phyloP scores from a whole-genome alignment of 2,113 vertebrate species.

The Amphilophus citrinellus region DNA sequence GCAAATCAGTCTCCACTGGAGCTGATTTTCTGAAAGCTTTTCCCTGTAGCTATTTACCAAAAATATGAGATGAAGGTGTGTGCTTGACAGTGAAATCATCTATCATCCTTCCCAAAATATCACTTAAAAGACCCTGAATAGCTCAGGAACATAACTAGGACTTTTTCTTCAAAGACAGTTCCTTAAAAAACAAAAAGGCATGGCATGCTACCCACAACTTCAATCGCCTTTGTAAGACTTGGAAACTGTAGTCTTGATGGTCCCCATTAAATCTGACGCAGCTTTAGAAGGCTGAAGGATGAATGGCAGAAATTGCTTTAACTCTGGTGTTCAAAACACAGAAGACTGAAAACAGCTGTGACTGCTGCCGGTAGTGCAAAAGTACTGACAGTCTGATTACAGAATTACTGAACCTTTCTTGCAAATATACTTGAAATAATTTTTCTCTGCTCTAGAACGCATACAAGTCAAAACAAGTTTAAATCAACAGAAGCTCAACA shows the following conservation, averaged over 20 bases:
- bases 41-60: neutral
- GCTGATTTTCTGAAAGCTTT: neutral
- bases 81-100: neutral
- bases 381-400: neutral
- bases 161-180: too few species aligned
- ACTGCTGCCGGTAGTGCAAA: neutral
- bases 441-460: neutral
- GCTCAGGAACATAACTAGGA: neutral
- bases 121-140: conserved; percentile 8
- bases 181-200: neutral
- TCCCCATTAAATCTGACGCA: neutral
- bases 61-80: neutral
- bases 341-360: neutral
- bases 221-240: neutral
- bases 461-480: neutral
- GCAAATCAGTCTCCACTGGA: neutral
- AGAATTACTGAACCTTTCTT: neutral
- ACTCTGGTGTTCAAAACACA: neutral
- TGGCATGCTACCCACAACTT: neutral
- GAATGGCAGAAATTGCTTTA: neutral
- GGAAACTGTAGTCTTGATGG: neutral
- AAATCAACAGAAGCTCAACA: neutral
- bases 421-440: neutral
- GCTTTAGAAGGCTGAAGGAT: neutral
- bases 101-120: conserved; percentile 5